Conservation (phyloP, 2,888 invertebrate genomes). For the Hirudinaria manillensis region DNA sequence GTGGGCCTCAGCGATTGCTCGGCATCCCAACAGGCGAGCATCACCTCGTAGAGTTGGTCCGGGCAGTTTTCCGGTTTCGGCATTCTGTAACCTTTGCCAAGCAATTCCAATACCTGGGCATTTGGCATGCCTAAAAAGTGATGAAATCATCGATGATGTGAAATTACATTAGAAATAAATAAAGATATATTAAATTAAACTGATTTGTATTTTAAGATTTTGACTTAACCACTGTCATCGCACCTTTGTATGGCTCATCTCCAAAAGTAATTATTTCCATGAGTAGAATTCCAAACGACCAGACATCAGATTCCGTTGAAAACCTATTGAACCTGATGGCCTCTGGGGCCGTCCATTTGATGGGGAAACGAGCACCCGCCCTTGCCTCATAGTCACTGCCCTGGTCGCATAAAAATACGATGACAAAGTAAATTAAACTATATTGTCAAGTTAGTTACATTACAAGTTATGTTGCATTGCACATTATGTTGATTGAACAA, state of each 20-base stretch:
- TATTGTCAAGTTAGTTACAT: too few relatives aligned
- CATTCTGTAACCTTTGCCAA: slow-evolving; percentile 98
- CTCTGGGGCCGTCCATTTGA: slow-evolving; percentile 5
- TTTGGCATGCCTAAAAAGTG: background rate
- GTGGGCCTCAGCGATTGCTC: slow-evolving; percentile 81
- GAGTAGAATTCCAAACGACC: slow-evolving; percentile 11
- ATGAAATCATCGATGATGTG: background rate
- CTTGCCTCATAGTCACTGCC: slow-evolving; percentile 9
- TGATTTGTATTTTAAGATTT: background rate
- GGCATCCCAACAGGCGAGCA: slow-evolving; percentile 91
- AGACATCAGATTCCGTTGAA: slow-evolving; percentile 7
- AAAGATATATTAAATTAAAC: background rate
- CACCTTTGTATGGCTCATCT: slow-evolving; percentile 6
- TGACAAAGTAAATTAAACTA: too few relatives aligned
- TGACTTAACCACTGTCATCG: background rate
- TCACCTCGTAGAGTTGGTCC: slow-evolving; percentile 85
- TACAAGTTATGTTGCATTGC: too few relatives aligned
- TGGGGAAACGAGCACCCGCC: background rate
- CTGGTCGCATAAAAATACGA: background rate
- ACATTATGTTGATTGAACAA: too few relatives aligned
- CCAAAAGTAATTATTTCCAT: slow-evolving; percentile 12
- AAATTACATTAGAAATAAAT: background rate
- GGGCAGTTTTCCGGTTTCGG: slow-evolving; percentile 98
- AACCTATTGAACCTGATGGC: slow-evolving; percentile 2
- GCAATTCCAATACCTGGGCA: slow-evolving; percentile 76